Evolutionary conservation across 1,140 invertebrate species (phyloP).

Genomic region (Dolichoris vasculosae): DNA sequence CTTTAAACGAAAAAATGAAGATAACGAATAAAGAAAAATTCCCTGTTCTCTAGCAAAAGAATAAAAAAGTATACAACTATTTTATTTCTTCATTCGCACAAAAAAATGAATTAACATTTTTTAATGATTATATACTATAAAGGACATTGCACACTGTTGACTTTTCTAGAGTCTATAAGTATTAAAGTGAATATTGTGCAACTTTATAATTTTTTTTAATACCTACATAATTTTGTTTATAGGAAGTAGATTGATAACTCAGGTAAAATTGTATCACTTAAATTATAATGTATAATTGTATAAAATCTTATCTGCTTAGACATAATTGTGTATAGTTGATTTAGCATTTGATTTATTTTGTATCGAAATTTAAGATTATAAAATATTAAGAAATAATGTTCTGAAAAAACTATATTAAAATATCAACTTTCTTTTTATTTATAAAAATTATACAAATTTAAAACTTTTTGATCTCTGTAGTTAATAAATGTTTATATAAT

Average conservation of each 20-base stretch:
- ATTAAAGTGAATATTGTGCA: slow-evolving; percentile 44
- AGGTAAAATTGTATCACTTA: slow-evolving; percentile 25
- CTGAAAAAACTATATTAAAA: not conserved
- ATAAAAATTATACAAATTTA: slow-evolving; percentile 17
- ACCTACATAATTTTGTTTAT: not conserved
- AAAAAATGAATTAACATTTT: not conserved
- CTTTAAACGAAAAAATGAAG: not conserved
- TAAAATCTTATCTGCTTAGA: slow-evolving; percentile 23
- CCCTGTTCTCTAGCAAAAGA: slow-evolving; percentile 23
- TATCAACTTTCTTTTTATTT: slow-evolving; percentile 12
- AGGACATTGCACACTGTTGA: slow-evolving; percentile 3
- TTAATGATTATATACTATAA: slow-evolving; percentile 13
- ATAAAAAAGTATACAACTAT: not conserved
- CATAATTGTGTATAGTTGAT: slow-evolving; percentile 35
- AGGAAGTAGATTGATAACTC: slow-evolving; percentile 27
- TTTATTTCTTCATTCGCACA: not conserved
- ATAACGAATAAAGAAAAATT: not conserved
- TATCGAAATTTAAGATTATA: slow-evolving; percentile 23
- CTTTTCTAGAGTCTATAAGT: slow-evolving; percentile 30
- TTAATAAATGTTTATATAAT: slow-evolving; percentile 39
- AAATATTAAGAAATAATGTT: slow-evolving; percentile 31
- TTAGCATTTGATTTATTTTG: slow-evolving; percentile 11
- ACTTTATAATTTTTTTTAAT: not conserved
- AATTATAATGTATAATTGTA: slow-evolving; percentile 16
- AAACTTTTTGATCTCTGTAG: slow-evolving; percentile 39